Evolutionary conservation across 1,140 invertebrate genomes (phyloP).

Genomic region (Papilio polyxenes): DNA sequence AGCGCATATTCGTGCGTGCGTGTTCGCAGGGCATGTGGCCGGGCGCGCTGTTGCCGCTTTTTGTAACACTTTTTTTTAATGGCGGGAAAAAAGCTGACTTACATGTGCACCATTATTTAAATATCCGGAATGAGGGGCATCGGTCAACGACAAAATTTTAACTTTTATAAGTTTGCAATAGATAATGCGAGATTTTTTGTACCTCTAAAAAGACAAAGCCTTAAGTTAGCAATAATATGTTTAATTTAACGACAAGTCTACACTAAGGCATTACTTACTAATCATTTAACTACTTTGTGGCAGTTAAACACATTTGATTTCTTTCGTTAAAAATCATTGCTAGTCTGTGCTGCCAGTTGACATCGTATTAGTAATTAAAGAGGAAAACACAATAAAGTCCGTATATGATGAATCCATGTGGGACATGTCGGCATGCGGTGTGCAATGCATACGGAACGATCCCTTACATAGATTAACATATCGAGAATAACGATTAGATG

Average conservation of each 20-base stretch:
- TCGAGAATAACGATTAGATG: constrained; percentile 19
- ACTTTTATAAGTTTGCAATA: constrained; percentile 6
- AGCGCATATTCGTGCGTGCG: constrained; percentile 71
- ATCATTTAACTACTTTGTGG: background rate
- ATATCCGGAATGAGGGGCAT: constrained; percentile 53
- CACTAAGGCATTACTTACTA: no score
- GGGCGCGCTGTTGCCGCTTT: constrained; percentile 48
- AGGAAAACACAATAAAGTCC: constrained; percentile 25
- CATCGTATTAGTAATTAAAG: constrained; percentile 1
- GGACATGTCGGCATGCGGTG: constrained; percentile 9
- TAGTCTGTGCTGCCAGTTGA: background rate
- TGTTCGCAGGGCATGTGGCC: constrained; percentile 69
- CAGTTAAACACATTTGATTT: background rate
- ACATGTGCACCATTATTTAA: constrained; percentile 53
- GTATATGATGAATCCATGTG: constrained; percentile 7
- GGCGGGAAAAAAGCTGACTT: constrained; percentile 63
- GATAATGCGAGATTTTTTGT: background rate
- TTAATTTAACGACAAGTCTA: background rate
- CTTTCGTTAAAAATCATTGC: background rate
- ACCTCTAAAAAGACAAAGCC: background rate
- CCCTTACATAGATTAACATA: constrained; percentile 4
- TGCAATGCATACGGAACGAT: background rate
- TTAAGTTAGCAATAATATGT: background rate
- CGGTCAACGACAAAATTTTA: constrained; percentile 43
- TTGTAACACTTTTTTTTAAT: constrained; percentile 67